Evolutionary conservation across 2,797 vertebrate species (phyloP).

Genomic region (Tauraco hartlaubi): DNA sequence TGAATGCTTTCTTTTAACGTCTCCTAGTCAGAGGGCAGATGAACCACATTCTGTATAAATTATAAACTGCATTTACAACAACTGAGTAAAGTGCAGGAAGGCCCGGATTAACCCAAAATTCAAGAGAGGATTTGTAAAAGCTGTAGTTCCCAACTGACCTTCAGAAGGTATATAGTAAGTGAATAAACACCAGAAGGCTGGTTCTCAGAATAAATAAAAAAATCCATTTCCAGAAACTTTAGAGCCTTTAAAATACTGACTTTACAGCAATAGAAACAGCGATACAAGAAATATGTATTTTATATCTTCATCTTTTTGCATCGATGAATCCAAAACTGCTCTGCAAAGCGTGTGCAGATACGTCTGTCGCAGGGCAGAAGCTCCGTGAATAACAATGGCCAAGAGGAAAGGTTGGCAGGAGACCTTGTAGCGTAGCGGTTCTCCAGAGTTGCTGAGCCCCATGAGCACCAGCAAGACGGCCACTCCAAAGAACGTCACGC

Average conservation of each 20-base stretch:
- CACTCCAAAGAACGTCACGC: neutral
- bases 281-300: neutral
- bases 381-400: neutral
- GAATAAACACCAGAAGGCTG: conserved; percentile 1
- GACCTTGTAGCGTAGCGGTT: neutral
- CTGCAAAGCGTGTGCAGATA: neutral
- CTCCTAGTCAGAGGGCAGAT: conserved; percentile 25
- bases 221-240: neutral
- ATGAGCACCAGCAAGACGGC: neutral
- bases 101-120: conserved; percentile 15
- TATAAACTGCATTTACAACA: conserved; percentile 31
- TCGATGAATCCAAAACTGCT: neutral
- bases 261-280: neutral
- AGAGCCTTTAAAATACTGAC: neutral
- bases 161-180: neutral
- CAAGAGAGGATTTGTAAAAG: neutral
- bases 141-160: neutral
- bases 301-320: neutral
- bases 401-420: neutral
- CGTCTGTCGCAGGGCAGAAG: neutral
- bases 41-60: conserved; percentile 9
- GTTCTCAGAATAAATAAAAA: conserved; percentile 30
- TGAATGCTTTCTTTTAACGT: neutral
- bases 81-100: neutral
- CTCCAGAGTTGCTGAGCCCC: neutral